Percentiles rank a stretch among this genome's conserved stretches.
These are phyloP conservation scores for Seriola dumerili DNA, from an alignment of 2,113 vertebrate genomes.

Conservation along the genomic window DNA sequence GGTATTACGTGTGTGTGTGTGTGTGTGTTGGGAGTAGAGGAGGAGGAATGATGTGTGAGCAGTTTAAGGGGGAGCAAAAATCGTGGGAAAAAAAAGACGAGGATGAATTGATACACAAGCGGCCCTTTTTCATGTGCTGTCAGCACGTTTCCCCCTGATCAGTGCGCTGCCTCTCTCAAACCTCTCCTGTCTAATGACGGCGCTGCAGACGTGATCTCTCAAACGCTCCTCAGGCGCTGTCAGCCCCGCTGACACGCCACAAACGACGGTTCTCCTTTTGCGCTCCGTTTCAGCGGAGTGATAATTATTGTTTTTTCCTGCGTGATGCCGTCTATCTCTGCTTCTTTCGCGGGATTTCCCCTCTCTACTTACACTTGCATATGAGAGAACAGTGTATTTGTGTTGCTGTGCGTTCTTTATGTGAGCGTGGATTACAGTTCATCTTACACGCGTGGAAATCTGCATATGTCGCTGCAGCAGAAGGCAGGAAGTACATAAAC, in stretches of 20 bases:
- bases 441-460: not conserved
- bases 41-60: conserved; percentile 43
- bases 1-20: not conserved
- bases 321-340: conserved; percentile 22
- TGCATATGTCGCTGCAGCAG: not conserved
- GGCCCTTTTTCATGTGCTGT: conserved; percentile 70
- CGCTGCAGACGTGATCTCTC: conserved; percentile 58
- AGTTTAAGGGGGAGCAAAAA: conserved; percentile 54
- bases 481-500: not conserved
- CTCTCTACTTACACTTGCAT: conserved; percentile 1
- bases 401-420: conserved; percentile 7
- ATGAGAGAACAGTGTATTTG: conserved; percentile 3
- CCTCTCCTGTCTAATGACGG: conserved; percentile 66
- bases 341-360: conserved; percentile 51
- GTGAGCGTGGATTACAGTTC: not conserved
- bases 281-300: conserved; percentile 34
- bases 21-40: conserved; percentile 19
- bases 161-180: conserved; percentile 55
- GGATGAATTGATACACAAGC: conserved; percentile 65
- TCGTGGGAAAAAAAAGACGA: not conserved
- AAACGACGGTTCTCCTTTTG: conserved; percentile 36
- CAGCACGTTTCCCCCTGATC: conserved; percentile 58
- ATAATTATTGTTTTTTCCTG: conserved; percentile 63
- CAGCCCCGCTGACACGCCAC: conserved; percentile 63
- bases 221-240: conserved; percentile 56